These are phyloP conservation scores for Pristionchus japonicus DNA, from an alignment of 2,888 invertebrate genomes.

Conservation along the genomic window DNA sequence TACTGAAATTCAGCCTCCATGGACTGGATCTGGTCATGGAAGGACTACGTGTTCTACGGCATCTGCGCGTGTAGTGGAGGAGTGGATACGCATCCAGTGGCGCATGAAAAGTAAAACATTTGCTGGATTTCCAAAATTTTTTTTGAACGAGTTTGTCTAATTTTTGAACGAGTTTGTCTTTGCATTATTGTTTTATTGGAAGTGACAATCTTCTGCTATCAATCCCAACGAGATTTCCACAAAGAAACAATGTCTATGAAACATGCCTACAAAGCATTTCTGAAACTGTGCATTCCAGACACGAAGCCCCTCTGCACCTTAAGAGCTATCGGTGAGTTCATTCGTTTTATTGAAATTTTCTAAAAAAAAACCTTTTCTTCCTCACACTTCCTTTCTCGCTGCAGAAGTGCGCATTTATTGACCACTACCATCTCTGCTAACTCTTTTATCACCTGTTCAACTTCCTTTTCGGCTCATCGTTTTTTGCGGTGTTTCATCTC, in stretches of 20 bases:
- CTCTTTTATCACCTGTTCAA: slow-evolving; percentile 11
- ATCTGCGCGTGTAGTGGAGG: slow-evolving; percentile 69
- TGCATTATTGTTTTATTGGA: no score
- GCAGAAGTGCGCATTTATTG: no score
- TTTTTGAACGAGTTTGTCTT: no score
- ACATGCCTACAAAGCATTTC: no score
- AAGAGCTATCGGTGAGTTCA: slow-evolving; percentile 57
- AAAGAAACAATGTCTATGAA: no score
- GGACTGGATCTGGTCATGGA: slow-evolving; percentile 75
- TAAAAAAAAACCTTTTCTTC: neutral
- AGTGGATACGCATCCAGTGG: slow-evolving; percentile 61
- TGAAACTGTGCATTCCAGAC: slow-evolving; percentile 51
- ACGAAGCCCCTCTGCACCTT: slow-evolving; percentile 57
- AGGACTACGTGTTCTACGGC: slow-evolving; percentile 73
- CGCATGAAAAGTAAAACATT: slow-evolving; percentile 53
- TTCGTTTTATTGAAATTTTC: neutral
- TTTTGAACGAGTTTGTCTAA: no score
- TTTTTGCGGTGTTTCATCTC: neutral
- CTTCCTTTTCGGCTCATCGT: neutral
- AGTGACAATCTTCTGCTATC: no score
- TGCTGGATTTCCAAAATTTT: no score
- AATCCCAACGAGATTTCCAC: no score
- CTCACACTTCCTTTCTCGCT: neutral
- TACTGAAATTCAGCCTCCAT: slow-evolving; percentile 50
- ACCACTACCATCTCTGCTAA: neutral